A percentile compares a stretch with the other conserved stretches of the same genome.
These are phyloP conservation scores for Toxotes jaculatrix DNA, from an alignment of 2,113 vertebrate genomes.

Conservation along the genomic window DNA sequence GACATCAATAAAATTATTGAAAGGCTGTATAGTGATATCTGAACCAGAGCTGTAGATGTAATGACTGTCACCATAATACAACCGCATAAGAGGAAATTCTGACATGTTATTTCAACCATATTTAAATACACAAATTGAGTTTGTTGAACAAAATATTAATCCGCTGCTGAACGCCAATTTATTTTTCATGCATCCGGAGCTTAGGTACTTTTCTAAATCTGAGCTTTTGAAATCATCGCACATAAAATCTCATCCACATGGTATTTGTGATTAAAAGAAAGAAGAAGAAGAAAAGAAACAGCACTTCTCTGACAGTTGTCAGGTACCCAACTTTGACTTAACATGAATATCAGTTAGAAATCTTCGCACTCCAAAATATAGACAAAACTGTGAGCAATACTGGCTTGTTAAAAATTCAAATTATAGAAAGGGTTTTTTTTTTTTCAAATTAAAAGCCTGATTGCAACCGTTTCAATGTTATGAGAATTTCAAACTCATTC, in stretches of 20 bases:
- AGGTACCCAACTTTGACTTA: background rate
- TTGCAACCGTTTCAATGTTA: background rate
- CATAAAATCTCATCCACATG: background rate
- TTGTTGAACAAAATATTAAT: background rate
- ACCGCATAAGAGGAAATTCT: background rate
- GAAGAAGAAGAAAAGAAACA: too few relatives aligned
- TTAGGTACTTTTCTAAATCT: slow-evolving; percentile 1
- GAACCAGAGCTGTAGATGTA: background rate
- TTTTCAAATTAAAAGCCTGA: background rate
- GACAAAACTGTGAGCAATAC: background rate
- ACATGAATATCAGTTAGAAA: background rate
- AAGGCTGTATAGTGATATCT: background rate
- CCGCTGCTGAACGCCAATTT: background rate
- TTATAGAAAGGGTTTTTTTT: too few relatives aligned
- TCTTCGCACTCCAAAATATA: background rate
- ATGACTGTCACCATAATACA: background rate
- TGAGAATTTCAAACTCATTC: background rate
- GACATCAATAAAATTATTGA: background rate
- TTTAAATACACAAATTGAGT: slow-evolving; percentile 21
- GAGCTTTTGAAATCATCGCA: slow-evolving; percentile 12
- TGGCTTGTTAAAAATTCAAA: background rate
- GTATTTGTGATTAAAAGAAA: background rate
- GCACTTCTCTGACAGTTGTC: too few relatives aligned
- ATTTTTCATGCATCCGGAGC: background rate
- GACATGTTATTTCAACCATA: background rate